Conservation (phyloP, 2,888 invertebrate genomes). For the Sinelater perroti region DNA sequence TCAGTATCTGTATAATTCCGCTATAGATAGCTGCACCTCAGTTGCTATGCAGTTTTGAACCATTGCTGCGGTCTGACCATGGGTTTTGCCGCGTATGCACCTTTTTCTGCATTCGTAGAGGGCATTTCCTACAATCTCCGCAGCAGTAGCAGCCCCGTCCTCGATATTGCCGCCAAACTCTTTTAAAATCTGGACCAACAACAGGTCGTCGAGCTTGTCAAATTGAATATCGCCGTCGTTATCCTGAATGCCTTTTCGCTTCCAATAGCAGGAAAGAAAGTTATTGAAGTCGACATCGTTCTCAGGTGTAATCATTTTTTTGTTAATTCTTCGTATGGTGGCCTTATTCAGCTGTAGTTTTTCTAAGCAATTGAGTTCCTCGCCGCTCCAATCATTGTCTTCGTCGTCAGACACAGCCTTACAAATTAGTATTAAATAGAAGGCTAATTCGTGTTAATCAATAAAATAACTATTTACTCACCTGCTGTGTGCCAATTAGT, state of each 20-base stretch:
- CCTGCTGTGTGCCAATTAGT: too few species aligned
- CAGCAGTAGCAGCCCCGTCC: neutral
- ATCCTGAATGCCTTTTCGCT: slow-evolving; percentile 6
- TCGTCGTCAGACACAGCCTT: neutral
- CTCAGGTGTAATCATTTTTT: neutral
- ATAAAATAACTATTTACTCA: too few species aligned
- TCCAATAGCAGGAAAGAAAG: slow-evolving; percentile 7
- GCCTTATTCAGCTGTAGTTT: neutral
- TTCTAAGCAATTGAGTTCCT: neutral
- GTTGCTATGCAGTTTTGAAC: slow-evolving; percentile 3
- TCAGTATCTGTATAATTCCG: neutral
- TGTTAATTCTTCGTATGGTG: neutral
- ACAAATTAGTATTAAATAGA: too few species aligned
- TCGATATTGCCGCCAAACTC: neutral
- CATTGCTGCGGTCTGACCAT: neutral
- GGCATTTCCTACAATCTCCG: neutral
- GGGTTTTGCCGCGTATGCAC: neutral
- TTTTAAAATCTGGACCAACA: neutral
- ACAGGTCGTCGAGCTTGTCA: neutral
- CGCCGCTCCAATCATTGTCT: slow-evolving; percentile 7
- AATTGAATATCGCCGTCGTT: slow-evolving; percentile 1
- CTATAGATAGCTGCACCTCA: neutral
- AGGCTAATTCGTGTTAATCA: too few species aligned
- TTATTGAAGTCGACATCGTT: slow-evolving; percentile 5
- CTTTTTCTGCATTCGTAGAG: neutral